Percentiles rank a stretch among this genome's conserved stretches.
These are phyloP conservation scores for Mixornis gularis DNA, from an alignment of 2,113 vertebrate genomes.

Conservation along the genomic window DNA sequence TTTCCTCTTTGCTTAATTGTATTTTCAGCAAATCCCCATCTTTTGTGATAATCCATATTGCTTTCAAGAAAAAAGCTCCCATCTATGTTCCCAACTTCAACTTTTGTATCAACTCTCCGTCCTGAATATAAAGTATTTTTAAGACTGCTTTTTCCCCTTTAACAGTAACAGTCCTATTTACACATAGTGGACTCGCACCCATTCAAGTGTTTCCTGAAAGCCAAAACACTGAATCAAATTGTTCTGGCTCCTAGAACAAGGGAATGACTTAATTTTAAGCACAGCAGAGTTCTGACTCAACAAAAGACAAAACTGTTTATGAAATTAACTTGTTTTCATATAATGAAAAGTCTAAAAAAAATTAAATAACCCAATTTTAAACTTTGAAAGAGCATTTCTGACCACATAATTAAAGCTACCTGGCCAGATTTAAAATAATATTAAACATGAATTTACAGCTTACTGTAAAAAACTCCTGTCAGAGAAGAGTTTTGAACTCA, in stretches of 20 bases:
- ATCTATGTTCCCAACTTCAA: neutral
- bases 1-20: neutral
- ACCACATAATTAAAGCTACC: neutral
- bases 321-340: neutral
- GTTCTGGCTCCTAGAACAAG: neutral
- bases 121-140: neutral
- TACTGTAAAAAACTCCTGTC: neutral
- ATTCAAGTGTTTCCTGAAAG: neutral
- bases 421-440: neutral
- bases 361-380: neutral
- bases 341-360: neutral
- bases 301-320: neutral
- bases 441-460: neutral
- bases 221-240: neutral
- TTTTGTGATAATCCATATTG: neutral
- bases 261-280: neutral
- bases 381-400: neutral
- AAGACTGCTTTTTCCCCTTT: neutral
- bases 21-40: neutral
- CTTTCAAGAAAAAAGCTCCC: neutral
- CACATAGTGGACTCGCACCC: neutral
- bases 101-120: neutral
- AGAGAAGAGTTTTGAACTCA: neutral
- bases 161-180: neutral
- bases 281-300: neutral